Conservation (phyloP, 2,113 vertebrate genomes). For the Eudyptes chrysolophus region DNA sequence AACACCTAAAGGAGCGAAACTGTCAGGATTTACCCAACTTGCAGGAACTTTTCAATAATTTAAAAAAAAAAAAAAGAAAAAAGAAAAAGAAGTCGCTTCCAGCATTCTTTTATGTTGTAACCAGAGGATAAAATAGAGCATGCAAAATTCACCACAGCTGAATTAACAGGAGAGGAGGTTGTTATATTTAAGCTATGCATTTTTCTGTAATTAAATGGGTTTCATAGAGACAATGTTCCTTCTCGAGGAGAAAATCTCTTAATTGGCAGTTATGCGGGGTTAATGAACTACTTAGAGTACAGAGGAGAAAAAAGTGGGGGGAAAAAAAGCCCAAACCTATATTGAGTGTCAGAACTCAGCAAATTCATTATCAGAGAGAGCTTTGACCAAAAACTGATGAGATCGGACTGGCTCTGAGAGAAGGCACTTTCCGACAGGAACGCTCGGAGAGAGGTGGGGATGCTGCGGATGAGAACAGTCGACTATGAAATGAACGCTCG, state of each 20-base stretch:
- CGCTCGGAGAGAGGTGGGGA: background rate
- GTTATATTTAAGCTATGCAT: background rate
- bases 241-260: background rate
- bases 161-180: conserved; percentile 2
- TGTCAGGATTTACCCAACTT: background rate
- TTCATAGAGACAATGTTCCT: background rate
- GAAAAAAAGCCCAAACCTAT: background rate
- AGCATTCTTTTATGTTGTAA: background rate
- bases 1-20: background rate
- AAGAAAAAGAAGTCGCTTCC: background rate
- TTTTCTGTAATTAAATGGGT: conserved; percentile 24
- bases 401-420: background rate
- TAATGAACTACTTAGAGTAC: conserved; percentile 27
- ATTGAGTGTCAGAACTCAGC: background rate
- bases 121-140: background rate
- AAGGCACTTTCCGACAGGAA: background rate
- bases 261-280: background rate
- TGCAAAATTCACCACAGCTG: background rate
- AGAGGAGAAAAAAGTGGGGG: background rate
- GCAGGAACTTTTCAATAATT: background rate
- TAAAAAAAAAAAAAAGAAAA: background rate
- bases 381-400: background rate
- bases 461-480: background rate
- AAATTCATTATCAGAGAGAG: background rate
- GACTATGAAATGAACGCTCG: accelerated